A percentile compares a stretch with the other conserved stretches of the same genome.
phyloP scores from a whole-genome alignment of 1,140 invertebrate genomes.

The Galleria mellonella region DNA sequence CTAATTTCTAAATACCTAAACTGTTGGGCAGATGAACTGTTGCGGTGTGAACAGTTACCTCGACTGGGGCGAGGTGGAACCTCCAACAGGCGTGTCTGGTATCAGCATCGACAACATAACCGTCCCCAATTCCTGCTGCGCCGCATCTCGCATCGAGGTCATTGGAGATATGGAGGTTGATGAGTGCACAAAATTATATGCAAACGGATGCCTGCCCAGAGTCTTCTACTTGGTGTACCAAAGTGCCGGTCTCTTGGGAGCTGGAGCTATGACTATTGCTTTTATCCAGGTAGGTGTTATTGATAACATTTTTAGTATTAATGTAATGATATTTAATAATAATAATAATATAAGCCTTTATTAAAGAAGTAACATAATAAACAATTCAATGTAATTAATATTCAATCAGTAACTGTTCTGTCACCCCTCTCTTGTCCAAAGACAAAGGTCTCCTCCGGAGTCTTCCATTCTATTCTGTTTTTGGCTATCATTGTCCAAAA shows the following conservation, averaged over 20 bases:
- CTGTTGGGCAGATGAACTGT: slow-evolving; percentile 78
- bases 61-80: slow-evolving; percentile 78
- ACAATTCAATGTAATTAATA: too few relatives aligned
- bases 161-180: slow-evolving; percentile 25
- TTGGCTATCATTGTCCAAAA: too few relatives aligned
- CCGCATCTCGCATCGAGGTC: slow-evolving; percentile 25
- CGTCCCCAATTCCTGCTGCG: slow-evolving; percentile 77
- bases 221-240: slow-evolving; percentile 81
- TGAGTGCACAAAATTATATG: slow-evolving; percentile 59
- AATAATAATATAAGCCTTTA: too few relatives aligned
- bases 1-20: slow-evolving; percentile 8
- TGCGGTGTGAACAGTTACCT: slow-evolving; percentile 79
- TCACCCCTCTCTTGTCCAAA: too few relatives aligned
- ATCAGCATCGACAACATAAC: slow-evolving; percentile 47
- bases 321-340: too few relatives aligned
- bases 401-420: too few relatives aligned
- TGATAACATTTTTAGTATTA: too few relatives aligned
- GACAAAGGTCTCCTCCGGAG: too few relatives aligned
- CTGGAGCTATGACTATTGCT: slow-evolving; percentile 86
- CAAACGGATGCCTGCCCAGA: slow-evolving; percentile 79
- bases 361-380: too few relatives aligned
- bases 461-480: too few relatives aligned
- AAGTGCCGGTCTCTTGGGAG: slow-evolving; percentile 84
- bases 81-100: slow-evolving; percentile 14
- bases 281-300: slow-evolving; percentile 80